Evolutionary conservation across 1,140 invertebrate species (phyloP), one percentile per base, ranked within the genome.

Genomic region (Zaprionus vittiger): DNA sequence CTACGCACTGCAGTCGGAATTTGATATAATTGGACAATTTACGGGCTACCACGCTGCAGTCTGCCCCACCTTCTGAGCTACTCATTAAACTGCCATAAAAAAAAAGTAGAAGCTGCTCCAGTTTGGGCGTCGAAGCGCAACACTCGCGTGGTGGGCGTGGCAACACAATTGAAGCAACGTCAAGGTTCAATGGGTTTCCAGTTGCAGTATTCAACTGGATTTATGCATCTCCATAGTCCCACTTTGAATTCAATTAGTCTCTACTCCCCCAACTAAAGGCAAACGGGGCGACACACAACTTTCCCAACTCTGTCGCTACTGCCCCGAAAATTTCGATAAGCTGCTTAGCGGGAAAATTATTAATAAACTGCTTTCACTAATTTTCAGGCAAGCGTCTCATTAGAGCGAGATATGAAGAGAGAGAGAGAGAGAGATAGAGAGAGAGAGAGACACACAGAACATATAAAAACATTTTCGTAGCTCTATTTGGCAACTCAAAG

Each of bases 331-430:
- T 73, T 63, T 22, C 55, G 37, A 61, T 73, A 77, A 77, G 71
- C 59, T 24, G 71, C 75, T 77, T 77, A 77, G 49, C 22, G 31
- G 41, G 71, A 69, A 84, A 85, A 73, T 70, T 68, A 80, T 87
- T 86, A 86, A 77, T 79, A 82, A 86, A 87, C 81, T 83, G 83
- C 77, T 87, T 87, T 86, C 80, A 83, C 83, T 87, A 87, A 86
- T 87, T 86, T 86, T 57, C 83, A 77, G 65, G 76, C 67, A 20
- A 62, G 60, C 54, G 34, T 57, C 65, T 77, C 67, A 73, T 73
- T 73, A 77, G 55, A 41, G n/a, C 31, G 15, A 52, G 65, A 67
- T 20, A 11, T 20, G 1, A 11, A 20, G 14, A 59, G 31, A 14
- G n/a, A 34, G 26, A n/a, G 24, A 28, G 12, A 44, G 24, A 14